A percentile compares a stretch with the other conserved stretches of the same genome.
phyloP scores from a whole-genome alignment of 2,888 invertebrate species.

The Lissocephala sabroskyi region DNA sequence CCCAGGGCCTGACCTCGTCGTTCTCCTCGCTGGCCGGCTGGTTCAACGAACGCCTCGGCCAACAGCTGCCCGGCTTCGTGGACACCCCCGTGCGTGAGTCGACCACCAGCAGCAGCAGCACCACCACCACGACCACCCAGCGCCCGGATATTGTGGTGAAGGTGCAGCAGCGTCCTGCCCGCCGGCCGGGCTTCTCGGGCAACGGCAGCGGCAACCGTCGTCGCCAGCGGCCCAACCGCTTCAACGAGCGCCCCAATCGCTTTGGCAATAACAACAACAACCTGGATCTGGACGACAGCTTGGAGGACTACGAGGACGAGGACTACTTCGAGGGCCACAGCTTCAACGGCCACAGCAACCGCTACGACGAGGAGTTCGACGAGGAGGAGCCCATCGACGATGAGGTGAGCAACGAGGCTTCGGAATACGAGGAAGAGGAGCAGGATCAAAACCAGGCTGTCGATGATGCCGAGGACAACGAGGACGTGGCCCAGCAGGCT shows the following conservation, averaged over 20 bases:
- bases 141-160: constrained; percentile 63
- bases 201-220: constrained; percentile 28
- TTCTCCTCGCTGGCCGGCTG: constrained; percentile 63
- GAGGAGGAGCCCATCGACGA: constrained; percentile 28
- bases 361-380: constrained; percentile 37
- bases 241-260: constrained; percentile 34
- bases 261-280: constrained; percentile 18
- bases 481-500: constrained; percentile 5
- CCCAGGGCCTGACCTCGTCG: constrained; percentile 57
- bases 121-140: constrained; percentile 43
- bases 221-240: constrained; percentile 46
- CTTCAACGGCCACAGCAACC: constrained; percentile 23
- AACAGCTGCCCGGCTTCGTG: constrained; percentile 48
- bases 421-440: constrained; percentile 24
- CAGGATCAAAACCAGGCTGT: constrained; percentile 20
- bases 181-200: constrained; percentile 32
- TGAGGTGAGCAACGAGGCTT: constrained; percentile 18
- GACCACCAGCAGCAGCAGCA: constrained; percentile 21
- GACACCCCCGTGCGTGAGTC: constrained; percentile 56
- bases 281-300: constrained; percentile 38
- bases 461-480: constrained; percentile 29
- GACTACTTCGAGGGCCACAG: constrained; percentile 30
- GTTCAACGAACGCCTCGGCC: constrained; percentile 62
- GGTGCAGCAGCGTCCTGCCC: constrained; percentile 49
- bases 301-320: constrained; percentile 46